These are phyloP conservation scores for Trinorchestia longiramus DNA, from an alignment of 1,140 invertebrate species.

Conservation along the genomic window DNA sequence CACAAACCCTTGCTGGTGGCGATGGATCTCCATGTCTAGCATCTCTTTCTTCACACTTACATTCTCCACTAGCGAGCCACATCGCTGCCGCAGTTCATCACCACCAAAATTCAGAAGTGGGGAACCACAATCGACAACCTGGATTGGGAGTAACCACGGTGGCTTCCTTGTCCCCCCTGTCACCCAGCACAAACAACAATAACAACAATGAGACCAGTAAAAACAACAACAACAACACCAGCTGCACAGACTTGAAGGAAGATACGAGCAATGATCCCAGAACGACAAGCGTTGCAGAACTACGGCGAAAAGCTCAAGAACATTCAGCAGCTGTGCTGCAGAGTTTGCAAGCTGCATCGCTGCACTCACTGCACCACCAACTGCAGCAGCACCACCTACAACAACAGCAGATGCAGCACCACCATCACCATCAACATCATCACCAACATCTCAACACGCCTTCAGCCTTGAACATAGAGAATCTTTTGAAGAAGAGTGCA, in stretches of 20 bases:
- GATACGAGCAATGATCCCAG: constrained; percentile 72
- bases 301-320: constrained; percentile 89
- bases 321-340: constrained; percentile 87
- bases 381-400: constrained; percentile 60
- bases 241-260: background rate
- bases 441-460: constrained; percentile 55
- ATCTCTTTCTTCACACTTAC: constrained; percentile 68
- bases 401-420: constrained; percentile 35
- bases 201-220: background rate
- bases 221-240: background rate
- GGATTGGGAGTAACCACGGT: constrained; percentile 68
- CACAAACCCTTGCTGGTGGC: constrained; percentile 3
- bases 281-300: constrained; percentile 86
- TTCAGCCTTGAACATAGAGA: constrained; percentile 64
- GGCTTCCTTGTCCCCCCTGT: constrained; percentile 69
- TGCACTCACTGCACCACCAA: constrained; percentile 64
- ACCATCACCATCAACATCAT: constrained; percentile 40
- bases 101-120: constrained; percentile 70
- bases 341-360: constrained; percentile 74
- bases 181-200: constrained; percentile 19
- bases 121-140: background rate
- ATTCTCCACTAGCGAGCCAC: constrained; percentile 62
- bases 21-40: constrained; percentile 68
- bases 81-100: constrained; percentile 70
- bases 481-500: constrained; percentile 63